These are phyloP conservation scores for Sialis fuliginosa DNA, from an alignment of 2,888 invertebrate genomes.

Conservation along the genomic window DNA sequence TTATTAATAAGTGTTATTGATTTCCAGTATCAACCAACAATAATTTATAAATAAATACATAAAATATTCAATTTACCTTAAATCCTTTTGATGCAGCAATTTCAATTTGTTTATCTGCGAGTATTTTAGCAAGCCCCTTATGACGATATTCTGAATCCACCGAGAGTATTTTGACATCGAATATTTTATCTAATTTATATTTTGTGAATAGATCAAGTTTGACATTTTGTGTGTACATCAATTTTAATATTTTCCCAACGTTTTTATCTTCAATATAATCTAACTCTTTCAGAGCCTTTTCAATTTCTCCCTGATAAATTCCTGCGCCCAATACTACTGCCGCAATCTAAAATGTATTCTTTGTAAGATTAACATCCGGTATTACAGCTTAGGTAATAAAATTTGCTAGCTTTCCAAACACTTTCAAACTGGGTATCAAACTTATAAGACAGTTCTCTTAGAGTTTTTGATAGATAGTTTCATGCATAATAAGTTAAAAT, in stretches of 20 bases:
- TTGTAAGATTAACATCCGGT: no score
- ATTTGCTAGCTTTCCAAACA: no score
- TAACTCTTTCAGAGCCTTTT: conserved; percentile 48
- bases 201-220: conserved; percentile 48
- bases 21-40: no score
- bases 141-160: conserved; percentile 56
- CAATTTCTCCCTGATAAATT: conserved; percentile 51
- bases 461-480: no score
- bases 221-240: conserved; percentile 52
- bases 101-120: conserved; percentile 47
- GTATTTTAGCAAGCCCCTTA: conserved; percentile 52
- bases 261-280: conserved; percentile 46
- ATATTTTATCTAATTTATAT: conserved; percentile 48
- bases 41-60: no score
- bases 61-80: no score
- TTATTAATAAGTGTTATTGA: no score
- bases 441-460: no score
- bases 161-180: conserved; percentile 66
- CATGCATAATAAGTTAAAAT: no score
- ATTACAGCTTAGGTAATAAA: no score
- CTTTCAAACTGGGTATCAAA: no score
- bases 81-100: conserved; percentile 47
- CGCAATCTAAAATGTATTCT: conserved; percentile 54
- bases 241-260: conserved; percentile 61
- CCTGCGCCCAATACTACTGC: conserved; percentile 68